phyloP scores from a whole-genome alignment of 2,797 vertebrate genomes.

The Picus viridis region DNA sequence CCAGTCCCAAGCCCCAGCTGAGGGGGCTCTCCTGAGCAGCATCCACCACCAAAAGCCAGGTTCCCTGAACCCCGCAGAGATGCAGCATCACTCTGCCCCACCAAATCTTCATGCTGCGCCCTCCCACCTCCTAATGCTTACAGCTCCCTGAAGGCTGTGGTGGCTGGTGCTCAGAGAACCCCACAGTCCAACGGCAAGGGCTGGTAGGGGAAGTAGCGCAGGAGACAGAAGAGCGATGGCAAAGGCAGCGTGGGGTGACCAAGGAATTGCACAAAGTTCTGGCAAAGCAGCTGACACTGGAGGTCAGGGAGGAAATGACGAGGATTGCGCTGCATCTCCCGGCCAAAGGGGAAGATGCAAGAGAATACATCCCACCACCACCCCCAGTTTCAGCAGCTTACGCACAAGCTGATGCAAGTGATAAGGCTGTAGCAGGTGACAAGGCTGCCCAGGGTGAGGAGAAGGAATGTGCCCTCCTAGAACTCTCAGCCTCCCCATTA shows the following conservation, averaged over 20 bases:
- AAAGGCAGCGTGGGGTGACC: background rate
- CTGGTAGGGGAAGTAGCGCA: fast-evolving
- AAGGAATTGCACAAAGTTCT: background rate
- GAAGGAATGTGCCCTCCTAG: background rate
- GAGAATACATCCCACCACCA: constrained; percentile 81
- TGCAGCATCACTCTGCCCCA: background rate
- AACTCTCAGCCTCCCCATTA: background rate
- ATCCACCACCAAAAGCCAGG: background rate
- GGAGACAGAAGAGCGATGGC: background rate
- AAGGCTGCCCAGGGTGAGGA: fast-evolving
- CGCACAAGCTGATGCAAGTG: background rate
- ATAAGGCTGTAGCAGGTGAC: background rate
- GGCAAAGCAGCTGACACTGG: background rate
- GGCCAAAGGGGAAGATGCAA: background rate
- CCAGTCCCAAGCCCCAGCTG: background rate
- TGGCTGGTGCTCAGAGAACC: background rate
- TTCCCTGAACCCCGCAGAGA: background rate
- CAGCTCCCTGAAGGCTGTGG: fast-evolving
- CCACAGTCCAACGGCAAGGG: fast-evolving
- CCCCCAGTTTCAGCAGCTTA: background rate
- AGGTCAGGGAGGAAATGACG: background rate
- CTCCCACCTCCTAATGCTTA: background rate
- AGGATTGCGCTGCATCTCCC: fast-evolving
- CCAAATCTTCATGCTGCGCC: background rate
- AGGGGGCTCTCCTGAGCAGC: background rate